Conservation (phyloP, 1,140 invertebrate genomes). For the Brachionus angularis region DNA sequence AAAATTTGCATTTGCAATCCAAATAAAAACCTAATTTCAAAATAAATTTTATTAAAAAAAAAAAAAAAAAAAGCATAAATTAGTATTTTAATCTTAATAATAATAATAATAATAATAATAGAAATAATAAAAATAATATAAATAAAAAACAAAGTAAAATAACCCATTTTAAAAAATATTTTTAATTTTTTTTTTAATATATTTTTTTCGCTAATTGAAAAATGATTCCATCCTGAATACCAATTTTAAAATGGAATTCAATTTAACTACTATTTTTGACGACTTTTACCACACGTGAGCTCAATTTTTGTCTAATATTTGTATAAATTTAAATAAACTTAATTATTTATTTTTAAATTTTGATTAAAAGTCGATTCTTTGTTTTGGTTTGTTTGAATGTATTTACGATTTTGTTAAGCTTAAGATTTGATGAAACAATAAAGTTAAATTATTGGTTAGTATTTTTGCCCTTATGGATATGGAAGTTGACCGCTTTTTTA, state of each 20-base stretch:
- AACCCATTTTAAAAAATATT: no score
- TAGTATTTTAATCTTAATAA: no score
- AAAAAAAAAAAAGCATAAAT: no score
- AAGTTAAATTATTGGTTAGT: neutral
- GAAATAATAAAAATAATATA: no score
- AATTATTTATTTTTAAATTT: slow-evolving; percentile 35
- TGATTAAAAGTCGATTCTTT: slow-evolving; percentile 25
- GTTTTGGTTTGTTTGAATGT: neutral
- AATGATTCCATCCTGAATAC: no score
- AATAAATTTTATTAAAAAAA: no score
- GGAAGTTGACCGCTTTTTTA: neutral
- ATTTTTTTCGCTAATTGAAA: no score
- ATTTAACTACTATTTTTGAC: neutral
- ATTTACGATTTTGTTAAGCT: neutral
- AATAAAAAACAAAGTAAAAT: no score
- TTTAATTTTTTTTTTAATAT: no score
- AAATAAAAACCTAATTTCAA: no score
- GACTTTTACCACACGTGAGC: neutral
- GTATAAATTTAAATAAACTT: slow-evolving; percentile 27
- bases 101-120: no score
- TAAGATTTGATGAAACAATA: neutral
- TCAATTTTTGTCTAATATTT: neutral
- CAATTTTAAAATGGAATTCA: neutral
- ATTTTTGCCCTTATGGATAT: neutral
- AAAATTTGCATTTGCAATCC: no score